These are phyloP conservation scores for Myiotriccus ornatus DNA, from an alignment of 2,797 vertebrate genomes.

Conservation along the genomic window DNA sequence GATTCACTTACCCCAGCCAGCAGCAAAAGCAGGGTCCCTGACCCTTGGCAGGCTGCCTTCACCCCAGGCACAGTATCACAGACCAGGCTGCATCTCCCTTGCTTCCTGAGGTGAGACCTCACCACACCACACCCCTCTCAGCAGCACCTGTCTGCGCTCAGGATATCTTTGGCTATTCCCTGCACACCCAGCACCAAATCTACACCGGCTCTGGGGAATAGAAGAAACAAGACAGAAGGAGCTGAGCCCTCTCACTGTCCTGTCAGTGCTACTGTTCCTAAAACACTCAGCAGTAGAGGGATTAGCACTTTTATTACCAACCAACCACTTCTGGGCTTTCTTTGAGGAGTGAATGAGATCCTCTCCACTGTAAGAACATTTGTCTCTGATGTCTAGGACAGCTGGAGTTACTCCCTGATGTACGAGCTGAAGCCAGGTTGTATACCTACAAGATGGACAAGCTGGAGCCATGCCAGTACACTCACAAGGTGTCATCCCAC, in stretches of 20 bases:
- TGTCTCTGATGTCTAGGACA: not conserved
- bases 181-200: fast-evolving
- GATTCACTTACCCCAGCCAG: too few species aligned
- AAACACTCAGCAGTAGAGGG: not conserved
- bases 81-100: not conserved
- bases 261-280: not conserved
- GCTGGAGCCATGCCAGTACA: not conserved
- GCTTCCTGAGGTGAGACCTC: not conserved
- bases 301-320: not conserved
- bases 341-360: not conserved
- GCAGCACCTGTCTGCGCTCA: fast-evolving
- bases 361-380: not conserved
- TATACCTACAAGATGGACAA: fast-evolving
- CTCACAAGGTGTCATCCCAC: fast-evolving
- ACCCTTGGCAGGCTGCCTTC: not conserved
- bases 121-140: fast-evolving
- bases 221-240: not conserved
- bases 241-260: not conserved
- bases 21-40: not conserved
- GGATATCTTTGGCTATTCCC: fast-evolving
- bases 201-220: not conserved
- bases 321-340: not conserved
- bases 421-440: not conserved
- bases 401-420: not conserved
- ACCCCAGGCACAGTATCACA: fast-evolving